phyloP scores from a whole-genome alignment of 2,888 invertebrate genomes.

The Fragum fragum region DNA sequence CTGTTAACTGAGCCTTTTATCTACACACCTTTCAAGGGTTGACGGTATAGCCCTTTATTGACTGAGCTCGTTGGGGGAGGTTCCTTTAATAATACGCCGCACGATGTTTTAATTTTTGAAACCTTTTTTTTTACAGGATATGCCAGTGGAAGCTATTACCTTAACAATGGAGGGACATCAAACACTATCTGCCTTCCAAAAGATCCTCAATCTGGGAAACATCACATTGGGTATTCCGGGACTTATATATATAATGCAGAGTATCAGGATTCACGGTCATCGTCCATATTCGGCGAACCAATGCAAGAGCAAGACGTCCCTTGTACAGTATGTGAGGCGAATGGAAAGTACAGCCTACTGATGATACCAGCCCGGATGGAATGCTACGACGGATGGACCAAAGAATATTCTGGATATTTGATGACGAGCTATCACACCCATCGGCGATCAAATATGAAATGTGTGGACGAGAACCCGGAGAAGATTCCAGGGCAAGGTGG shows the following conservation, averaged over 20 bases:
- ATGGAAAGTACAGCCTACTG: neutral
- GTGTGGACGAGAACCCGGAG: slow-evolving; percentile 12
- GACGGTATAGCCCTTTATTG: too few species aligned
- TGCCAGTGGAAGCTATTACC: neutral
- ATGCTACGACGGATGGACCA: neutral
- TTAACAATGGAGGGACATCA: neutral
- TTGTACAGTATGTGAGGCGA: slow-evolving; percentile 4
- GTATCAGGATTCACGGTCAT: neutral
- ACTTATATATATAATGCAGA: neutral
- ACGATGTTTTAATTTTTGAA: too few species aligned
- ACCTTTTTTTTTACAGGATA: neutral
- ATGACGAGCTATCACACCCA: slow-evolving; percentile 11
- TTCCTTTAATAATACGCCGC: too few species aligned
- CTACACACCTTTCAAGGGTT: too few species aligned
- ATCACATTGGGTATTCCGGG: neutral
- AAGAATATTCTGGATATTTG: slow-evolving; percentile 11
- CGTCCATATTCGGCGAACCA: neutral
- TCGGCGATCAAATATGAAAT: neutral
- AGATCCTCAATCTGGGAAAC: neutral
- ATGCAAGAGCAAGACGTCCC: neutral
- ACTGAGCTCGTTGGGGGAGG: too few species aligned
- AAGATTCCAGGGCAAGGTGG: slow-evolving; percentile 8
- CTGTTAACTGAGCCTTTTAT: too few species aligned
- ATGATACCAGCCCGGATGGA: slow-evolving; percentile 10
- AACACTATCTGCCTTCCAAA: slow-evolving; percentile 4